Evolutionary conservation across 1,140 invertebrate species (phyloP).

Genomic region (Drosophila sproati): DNA sequence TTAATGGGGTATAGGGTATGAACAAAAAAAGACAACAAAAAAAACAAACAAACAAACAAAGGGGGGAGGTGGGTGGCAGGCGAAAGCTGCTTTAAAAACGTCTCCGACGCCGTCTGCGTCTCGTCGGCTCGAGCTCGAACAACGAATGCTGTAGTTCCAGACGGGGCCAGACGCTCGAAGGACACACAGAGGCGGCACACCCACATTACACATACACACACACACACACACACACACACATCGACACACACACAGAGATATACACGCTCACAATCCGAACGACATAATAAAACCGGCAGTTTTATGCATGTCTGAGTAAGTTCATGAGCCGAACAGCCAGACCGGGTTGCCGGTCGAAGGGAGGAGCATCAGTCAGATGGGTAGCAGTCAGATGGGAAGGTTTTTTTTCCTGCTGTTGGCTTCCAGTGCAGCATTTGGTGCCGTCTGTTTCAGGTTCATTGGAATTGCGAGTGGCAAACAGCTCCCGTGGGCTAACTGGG

Average conservation of each 20-base stretch:
- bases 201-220: conserved; percentile 34
- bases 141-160: conserved; percentile 33
- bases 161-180: conserved; percentile 52
- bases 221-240: conserved; percentile 42
- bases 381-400: conserved; percentile 8
- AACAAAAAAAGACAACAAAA: not conserved
- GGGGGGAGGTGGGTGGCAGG: not conserved
- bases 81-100: conserved; percentile 34
- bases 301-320: conserved; percentile 83
- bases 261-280: conserved; percentile 46
- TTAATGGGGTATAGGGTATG: not conserved
- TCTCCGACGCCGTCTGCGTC: conserved; percentile 45
- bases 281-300: conserved; percentile 83
- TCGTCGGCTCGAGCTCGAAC: conserved; percentile 17
- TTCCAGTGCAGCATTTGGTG: conserved; percentile 58
- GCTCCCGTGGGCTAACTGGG: conserved; percentile 54
- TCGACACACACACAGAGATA: conserved; percentile 9
- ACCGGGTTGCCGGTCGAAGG: conserved; percentile 21
- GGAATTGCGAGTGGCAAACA: conserved; percentile 43
- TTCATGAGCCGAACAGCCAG: conserved; percentile 72
- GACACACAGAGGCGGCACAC: conserved; percentile 42
- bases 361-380: not conserved
- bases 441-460: conserved; percentile 74
- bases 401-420: not conserved
- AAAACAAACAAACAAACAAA: too few species aligned